These are phyloP conservation scores for Rhyacichthys aspro DNA, from an alignment of 2,797 vertebrate species.

Conservation along the genomic window DNA sequence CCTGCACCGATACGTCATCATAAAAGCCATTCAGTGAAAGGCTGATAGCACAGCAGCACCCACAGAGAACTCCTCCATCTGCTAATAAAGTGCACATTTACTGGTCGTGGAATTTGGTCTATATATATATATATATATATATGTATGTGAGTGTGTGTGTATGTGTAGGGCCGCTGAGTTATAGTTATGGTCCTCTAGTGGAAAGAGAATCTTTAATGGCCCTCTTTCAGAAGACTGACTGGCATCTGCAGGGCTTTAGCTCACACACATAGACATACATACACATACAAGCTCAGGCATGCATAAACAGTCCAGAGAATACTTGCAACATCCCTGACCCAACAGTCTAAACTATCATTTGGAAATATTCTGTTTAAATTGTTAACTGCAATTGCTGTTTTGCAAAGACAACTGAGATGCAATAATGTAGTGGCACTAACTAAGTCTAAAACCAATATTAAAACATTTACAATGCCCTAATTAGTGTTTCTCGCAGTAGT, in stretches of 20 bases:
- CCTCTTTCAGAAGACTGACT: constrained; percentile 76
- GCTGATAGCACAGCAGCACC: constrained; percentile 55
- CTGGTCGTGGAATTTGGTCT: constrained; percentile 52
- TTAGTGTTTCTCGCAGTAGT: no score
- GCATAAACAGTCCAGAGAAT: neutral
- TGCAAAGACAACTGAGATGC: no score
- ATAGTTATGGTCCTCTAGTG: constrained; percentile 69
- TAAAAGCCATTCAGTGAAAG: constrained; percentile 58
- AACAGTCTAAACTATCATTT: neutral
- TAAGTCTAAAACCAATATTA: no score
- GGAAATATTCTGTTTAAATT: neutral
- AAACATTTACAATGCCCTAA: no score
- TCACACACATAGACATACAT: constrained; percentile 12
- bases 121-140: no score
- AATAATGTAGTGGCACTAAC: no score
- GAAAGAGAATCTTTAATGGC: constrained; percentile 71
- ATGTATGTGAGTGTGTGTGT: no score
- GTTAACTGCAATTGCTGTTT: no score
- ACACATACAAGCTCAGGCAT: constrained; percentile 14
- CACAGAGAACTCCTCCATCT: constrained; percentile 60
- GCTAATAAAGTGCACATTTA: constrained; percentile 70
- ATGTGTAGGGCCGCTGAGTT: constrained; percentile 59
- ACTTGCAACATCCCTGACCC: neutral
- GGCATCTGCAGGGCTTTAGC: constrained; percentile 66
- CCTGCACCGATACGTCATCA: constrained; percentile 52